Conservation (phyloP, 2,797 vertebrate genomes). For the Phataginus tricuspis region DNA sequence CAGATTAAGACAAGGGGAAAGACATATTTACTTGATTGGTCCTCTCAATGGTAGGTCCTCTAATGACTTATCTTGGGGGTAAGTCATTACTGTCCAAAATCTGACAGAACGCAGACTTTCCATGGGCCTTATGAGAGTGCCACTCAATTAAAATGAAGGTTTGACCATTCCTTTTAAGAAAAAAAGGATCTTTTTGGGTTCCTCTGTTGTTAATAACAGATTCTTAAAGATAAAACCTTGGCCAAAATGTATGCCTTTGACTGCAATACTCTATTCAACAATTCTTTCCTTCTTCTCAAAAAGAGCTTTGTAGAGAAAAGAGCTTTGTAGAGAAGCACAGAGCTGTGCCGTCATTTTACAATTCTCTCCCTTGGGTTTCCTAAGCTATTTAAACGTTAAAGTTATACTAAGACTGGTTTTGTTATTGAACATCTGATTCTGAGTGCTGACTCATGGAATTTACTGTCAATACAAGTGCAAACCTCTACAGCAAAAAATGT, state of each 20-base stretch:
- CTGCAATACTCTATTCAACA: constrained; percentile 12
- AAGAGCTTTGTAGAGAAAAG: constrained; percentile 13
- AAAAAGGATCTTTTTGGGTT: not conserved
- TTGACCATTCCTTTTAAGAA: not conserved
- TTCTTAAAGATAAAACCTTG: not conserved
- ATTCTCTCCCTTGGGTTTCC: not conserved
- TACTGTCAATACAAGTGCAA: not conserved
- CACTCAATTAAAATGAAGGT: not conserved
- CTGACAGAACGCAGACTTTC: not conserved
- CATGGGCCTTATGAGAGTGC: not conserved
- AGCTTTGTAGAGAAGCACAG: not conserved
- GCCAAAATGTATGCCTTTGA: not conserved
- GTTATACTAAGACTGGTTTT: not conserved
- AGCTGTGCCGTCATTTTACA: not conserved
- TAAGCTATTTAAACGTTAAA: not conserved
- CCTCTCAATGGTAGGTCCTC: not conserved
- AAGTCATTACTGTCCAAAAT: not conserved
- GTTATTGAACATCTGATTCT: not conserved
- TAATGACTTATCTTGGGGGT: not conserved
- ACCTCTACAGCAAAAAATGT: not conserved
- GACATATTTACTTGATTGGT: not conserved
- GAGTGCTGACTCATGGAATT: not conserved
- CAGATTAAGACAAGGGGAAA: not conserved
- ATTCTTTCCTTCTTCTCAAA: not conserved
- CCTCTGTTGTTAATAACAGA: not conserved